A percentile compares a stretch with the other conserved stretches of the same genome.
Evolutionary conservation across 2,797 vertebrate genomes (phyloP).

Genomic region (Eidolon dupreanum): DNA sequence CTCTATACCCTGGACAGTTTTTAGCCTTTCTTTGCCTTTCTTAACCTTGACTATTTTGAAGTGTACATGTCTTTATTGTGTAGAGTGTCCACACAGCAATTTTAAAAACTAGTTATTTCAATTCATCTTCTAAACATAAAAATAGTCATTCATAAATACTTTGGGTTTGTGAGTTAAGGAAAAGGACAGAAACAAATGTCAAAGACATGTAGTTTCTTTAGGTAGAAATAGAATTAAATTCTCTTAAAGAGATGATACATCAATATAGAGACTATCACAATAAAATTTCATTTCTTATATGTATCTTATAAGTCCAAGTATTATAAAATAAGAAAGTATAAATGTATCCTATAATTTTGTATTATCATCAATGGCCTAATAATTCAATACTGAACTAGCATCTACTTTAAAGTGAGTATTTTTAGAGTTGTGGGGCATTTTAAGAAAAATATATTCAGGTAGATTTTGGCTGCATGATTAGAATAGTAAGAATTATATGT

Average conservation of each 20-base stretch:
- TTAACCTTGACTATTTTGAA: background rate
- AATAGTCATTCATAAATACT: slow-evolving; percentile 16
- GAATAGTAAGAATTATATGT: background rate
- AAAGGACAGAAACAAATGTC: background rate
- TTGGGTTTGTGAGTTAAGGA: slow-evolving; percentile 12
- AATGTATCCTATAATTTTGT: background rate
- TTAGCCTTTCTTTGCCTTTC: background rate
- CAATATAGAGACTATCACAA: background rate
- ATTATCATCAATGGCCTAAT: background rate
- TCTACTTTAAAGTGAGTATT: slow-evolving; percentile 13
- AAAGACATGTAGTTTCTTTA: background rate
- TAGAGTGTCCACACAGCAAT: background rate
- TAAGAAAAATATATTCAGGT: background rate
- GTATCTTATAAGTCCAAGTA: background rate
- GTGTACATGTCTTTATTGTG: background rate
- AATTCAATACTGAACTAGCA: background rate
- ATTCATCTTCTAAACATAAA: background rate
- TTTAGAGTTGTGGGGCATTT: background rate
- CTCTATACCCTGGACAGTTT: background rate
- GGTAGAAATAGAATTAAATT: background rate
- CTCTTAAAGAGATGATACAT: background rate
- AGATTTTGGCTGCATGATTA: background rate
- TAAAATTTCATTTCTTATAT: slow-evolving; percentile 7
- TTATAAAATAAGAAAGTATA: background rate
- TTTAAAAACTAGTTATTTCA: slow-evolving; percentile 22